These are phyloP conservation scores for Helicoverpa assulta DNA, from an alignment of 2,888 invertebrate genomes.

Conservation along the genomic window DNA sequence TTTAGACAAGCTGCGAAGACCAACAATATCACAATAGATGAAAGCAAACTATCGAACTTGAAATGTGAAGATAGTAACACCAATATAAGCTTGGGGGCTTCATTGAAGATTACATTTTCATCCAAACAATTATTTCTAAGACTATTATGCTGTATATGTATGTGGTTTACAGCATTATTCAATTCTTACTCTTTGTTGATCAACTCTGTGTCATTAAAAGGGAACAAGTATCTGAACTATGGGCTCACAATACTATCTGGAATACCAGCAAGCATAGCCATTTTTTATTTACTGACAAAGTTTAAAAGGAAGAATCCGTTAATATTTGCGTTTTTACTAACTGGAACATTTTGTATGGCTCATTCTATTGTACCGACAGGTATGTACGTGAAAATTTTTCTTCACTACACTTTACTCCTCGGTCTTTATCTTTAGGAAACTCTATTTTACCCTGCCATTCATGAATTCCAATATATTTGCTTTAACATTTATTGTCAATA, in stretches of 20 bases:
- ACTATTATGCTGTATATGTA: conserved; percentile 72
- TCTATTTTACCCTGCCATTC: too few species aligned
- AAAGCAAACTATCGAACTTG: conserved; percentile 66
- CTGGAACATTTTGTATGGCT: conserved; percentile 48
- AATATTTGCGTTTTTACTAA: conserved; percentile 45
- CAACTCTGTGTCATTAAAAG: conserved; percentile 92
- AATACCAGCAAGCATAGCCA: conserved; percentile 89
- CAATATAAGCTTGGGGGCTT: conserved; percentile 21
- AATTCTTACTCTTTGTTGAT: conserved; percentile 92
- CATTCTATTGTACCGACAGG: conserved; percentile 50
- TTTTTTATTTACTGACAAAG: conserved; percentile 86
- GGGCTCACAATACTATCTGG: conserved; percentile 89
- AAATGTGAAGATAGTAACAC: conserved; percentile 64
- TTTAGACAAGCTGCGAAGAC: conserved; percentile 89
- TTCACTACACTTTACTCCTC: too few species aligned
- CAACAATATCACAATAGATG: conserved; percentile 72
- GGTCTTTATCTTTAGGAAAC: too few species aligned
- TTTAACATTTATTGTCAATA: too few species aligned
- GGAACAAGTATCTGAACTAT: conserved; percentile 94
- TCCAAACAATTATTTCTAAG: conserved; percentile 70
- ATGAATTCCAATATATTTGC: too few species aligned
- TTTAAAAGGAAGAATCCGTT: conserved; percentile 86
- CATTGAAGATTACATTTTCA: conserved; percentile 59
- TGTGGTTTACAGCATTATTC: conserved; percentile 76
- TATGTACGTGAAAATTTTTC: conserved; percentile 15